These are phyloP conservation scores for Musca domestica DNA, from an alignment of 1,140 invertebrate genomes.

Conservation along the genomic window DNA sequence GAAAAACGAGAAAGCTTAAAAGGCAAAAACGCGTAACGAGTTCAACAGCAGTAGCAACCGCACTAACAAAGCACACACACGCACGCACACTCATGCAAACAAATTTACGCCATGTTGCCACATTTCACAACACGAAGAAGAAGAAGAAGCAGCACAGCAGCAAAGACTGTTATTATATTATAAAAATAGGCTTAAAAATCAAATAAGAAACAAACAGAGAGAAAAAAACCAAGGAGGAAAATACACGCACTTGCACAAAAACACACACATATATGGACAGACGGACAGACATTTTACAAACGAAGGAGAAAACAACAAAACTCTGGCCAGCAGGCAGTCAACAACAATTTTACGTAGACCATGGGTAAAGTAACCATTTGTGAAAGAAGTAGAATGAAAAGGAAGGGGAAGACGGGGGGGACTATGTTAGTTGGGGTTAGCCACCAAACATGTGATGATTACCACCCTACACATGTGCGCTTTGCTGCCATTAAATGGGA, in stretches of 20 bases:
- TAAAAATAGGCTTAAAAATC: conserved; percentile 21
- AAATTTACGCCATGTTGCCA: conserved; percentile 7
- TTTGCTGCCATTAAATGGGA: too few relatives aligned
- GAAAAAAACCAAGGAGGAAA: background rate
- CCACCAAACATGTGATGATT: too few relatives aligned
- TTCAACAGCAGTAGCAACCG: conserved; percentile 6
- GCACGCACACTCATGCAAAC: background rate
- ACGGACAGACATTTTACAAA: too few relatives aligned
- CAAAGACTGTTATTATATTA: conserved; percentile 14
- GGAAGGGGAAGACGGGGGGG: too few relatives aligned
- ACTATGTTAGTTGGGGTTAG: too few relatives aligned
- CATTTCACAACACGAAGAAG: background rate
- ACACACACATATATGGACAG: too few relatives aligned
- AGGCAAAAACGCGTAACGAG: conserved; percentile 22
- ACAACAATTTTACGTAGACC: background rate
- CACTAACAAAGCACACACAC: background rate
- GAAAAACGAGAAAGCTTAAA: conserved; percentile 14
- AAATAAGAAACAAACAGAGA: conserved; percentile 10
- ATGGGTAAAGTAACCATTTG: conserved; percentile 3
- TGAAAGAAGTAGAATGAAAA: background rate
- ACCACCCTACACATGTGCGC: too few relatives aligned
- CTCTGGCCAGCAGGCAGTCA: background rate
- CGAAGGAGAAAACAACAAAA: too few relatives aligned
- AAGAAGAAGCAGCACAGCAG: too few relatives aligned
- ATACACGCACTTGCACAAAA: too few relatives aligned